phyloP scores from a whole-genome alignment of 1,140 invertebrate genomes.

The Tachypleus tridentatus region DNA sequence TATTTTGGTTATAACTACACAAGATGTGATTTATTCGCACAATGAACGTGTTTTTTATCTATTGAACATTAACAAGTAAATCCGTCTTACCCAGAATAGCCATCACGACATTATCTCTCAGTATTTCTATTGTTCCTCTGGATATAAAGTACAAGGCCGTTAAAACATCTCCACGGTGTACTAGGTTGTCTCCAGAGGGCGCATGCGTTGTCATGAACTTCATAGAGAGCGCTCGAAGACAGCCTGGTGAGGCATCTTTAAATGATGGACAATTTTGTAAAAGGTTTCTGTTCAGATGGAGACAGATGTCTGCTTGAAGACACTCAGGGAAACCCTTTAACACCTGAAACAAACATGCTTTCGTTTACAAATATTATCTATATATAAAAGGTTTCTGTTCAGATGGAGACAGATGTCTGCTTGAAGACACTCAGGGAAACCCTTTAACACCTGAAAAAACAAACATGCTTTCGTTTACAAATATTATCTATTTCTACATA shows the following conservation, averaged over 20 bases:
- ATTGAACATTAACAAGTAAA: not conserved
- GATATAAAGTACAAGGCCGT: slow-evolving; percentile 91
- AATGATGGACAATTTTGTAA: slow-evolving; percentile 89
- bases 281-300: slow-evolving; percentile 91
- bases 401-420: slow-evolving; percentile 97
- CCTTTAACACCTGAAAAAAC: slow-evolving; percentile 67
- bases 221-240: slow-evolving; percentile 77
- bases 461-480: not conserved
- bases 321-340: slow-evolving; percentile 98
- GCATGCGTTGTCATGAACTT: slow-evolving; percentile 95
- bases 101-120: slow-evolving; percentile 94
- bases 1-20: not conserved
- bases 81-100: slow-evolving; percentile 71
- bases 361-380: too few relatives aligned
- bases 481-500: too few relatives aligned
- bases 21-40: not conserved
- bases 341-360: slow-evolving; percentile 37
- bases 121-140: slow-evolving; percentile 90
- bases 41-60: not conserved
- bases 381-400: slow-evolving; percentile 86
- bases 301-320: slow-evolving; percentile 95
- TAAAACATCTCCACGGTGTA: slow-evolving; percentile 90
- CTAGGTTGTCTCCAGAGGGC: slow-evolving; percentile 91
- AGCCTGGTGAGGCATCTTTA: slow-evolving; percentile 91
- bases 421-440: slow-evolving; percentile 96